phyloP scores from a whole-genome alignment of 1,140 invertebrate species.

The Atta texana region DNA sequence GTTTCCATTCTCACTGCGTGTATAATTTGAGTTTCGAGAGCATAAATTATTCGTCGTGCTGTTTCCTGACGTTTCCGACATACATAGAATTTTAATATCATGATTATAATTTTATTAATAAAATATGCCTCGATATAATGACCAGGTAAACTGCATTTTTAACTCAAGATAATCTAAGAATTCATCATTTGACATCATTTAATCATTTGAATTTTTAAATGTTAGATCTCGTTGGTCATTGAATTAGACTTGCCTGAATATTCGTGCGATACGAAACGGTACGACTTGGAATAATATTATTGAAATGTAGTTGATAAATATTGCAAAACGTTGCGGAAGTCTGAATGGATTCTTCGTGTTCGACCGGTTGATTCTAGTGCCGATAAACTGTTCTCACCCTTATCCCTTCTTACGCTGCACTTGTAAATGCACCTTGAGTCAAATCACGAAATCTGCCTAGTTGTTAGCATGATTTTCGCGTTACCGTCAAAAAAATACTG shows the following conservation, averaged over 20 bases:
- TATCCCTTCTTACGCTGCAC: conserved; percentile 74
- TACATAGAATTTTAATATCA: background rate
- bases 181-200: conserved; percentile 6
- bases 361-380: conserved; percentile 73
- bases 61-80: background rate
- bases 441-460: conserved; percentile 61
- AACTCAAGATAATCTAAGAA: background rate
- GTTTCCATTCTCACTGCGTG: conserved; percentile 51
- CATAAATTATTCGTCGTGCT: conserved; percentile 20
- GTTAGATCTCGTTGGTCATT: conserved; percentile 21
- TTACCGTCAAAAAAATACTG: conserved; percentile 67
- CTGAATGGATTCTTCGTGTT: conserved; percentile 8
- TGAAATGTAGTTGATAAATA: conserved; percentile 79
- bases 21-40: conserved; percentile 50
- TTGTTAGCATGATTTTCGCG: conserved; percentile 71
- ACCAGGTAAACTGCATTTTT: background rate
- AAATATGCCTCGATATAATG: background rate
- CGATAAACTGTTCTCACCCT: conserved; percentile 70
- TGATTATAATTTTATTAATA: background rate
- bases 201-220: conserved; percentile 63
- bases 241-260: background rate
- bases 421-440: conserved; percentile 68
- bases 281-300: conserved; percentile 75
- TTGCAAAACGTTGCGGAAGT: conserved; percentile 70
- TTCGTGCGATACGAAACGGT: conserved; percentile 61